Percentiles rank a stretch among this genome's conserved stretches.
Conservation (phyloP, 2,113 vertebrate species). For the human (Homo sapiens) region GRCh38 chr1:154851501-154852000, state of each 20-base stretch:
- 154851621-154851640: no score
- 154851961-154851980: no score
- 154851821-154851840: neutral
- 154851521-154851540: neutral
- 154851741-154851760: neutral
- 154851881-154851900: neutral
- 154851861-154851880: neutral
- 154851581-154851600: neutral
- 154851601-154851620: no score
- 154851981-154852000: no score
- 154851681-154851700: neutral
- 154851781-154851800: neutral
- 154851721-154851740: neutral
- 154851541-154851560: neutral
- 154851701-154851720: neutral
- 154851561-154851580: neutral
- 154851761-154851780: neutral
- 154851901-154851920: neutral
- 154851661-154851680: neutral
- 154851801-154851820: neutral
- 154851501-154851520: neutral
- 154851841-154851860: neutral
- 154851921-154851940: neutral
- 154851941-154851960: neutral
- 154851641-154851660: neutral